Evolutionary conservation across 2,888 invertebrate species (phyloP).

Genomic region (Seira musarum): DNA sequence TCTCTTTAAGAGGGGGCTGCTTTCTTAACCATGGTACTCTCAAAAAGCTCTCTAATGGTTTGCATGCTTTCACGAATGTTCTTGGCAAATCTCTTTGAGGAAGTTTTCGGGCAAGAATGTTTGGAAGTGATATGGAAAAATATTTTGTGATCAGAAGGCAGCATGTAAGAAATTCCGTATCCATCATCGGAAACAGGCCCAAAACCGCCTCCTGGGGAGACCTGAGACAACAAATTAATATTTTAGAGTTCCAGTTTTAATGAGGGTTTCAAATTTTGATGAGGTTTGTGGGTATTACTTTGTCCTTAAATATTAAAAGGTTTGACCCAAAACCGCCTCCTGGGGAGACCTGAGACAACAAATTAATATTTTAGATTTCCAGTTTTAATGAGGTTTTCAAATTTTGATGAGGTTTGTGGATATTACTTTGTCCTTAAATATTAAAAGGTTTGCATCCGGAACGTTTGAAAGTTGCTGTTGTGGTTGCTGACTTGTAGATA

Average conservation of each 20-base stretch:
- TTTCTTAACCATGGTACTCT: conserved; percentile 22
- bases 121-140: conserved; percentile 75
- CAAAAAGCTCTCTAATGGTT: conserved; percentile 72
- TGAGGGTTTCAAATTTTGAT: too few species aligned
- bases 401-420: too few species aligned
- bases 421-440: conserved; percentile 73
- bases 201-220: conserved; percentile 75
- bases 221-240: conserved; percentile 69
- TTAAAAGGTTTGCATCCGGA: conserved; percentile 72
- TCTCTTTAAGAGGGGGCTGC: conserved; percentile 17
- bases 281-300: too few species aligned
- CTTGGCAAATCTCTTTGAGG: conserved; percentile 72
- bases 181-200: conserved; percentile 75
- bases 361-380: too few species aligned
- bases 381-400: too few species aligned
- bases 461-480: conserved; percentile 73
- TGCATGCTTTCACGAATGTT: conserved; percentile 72
- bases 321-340: conserved; percentile 75
- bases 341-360: conserved; percentile 72
- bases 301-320: conserved; percentile 72
- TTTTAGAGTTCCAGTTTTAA: too few species aligned
- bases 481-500: conserved; percentile 75
- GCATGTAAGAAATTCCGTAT: conserved; percentile 75
- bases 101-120: conserved; percentile 72
- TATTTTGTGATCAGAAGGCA: conserved; percentile 73